Percentiles rank a stretch among this genome's conserved stretches.
Conservation (phyloP, 2,113 vertebrate genomes). For the Semnornis frantzii region DNA sequence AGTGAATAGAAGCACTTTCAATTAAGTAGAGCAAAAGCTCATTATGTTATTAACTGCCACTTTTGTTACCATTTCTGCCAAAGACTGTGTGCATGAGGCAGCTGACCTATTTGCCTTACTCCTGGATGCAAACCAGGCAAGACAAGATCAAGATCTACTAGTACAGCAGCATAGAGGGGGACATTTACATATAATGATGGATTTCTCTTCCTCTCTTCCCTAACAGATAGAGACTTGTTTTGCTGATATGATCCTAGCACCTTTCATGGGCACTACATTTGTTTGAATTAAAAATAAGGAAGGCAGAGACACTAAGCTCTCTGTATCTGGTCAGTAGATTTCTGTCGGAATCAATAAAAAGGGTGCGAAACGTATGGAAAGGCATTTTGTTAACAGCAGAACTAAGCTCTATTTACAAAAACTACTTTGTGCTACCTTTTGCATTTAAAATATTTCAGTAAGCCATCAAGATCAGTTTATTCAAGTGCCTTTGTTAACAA, state of each 20-base stretch:
- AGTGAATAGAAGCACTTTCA: neutral
- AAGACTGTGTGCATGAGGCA: neutral
- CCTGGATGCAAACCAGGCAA: conserved; percentile 19
- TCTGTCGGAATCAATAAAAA: conserved; percentile 29
- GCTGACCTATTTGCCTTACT: conserved; percentile 16
- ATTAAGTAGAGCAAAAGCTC: conserved; percentile 1
- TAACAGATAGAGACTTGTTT: conserved; percentile 32
- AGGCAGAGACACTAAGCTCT: neutral
- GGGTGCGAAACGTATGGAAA: neutral
- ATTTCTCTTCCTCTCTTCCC: conserved; percentile 13
- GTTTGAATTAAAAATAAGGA: conserved; percentile 37
- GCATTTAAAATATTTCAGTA: conserved; percentile 33
- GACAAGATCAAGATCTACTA: conserved; percentile 28
- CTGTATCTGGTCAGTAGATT: conserved; percentile 31
- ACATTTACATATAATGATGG: neutral
- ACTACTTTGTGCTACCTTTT: neutral
- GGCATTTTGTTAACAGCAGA: conserved; percentile 27
- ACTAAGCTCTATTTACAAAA: conserved; percentile 2
- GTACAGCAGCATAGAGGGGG: neutral
- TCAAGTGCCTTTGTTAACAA: conserved; percentile 48
- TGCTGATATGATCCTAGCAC: conserved; percentile 10
- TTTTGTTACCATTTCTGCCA: neutral
- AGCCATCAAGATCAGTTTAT: conserved; percentile 34
- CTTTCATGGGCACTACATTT: conserved; percentile 30
- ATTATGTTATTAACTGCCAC: neutral